Evolutionary conservation across 2,113 vertebrate genomes (phyloP).

Genomic region (Notarius quadriscutis): DNA sequence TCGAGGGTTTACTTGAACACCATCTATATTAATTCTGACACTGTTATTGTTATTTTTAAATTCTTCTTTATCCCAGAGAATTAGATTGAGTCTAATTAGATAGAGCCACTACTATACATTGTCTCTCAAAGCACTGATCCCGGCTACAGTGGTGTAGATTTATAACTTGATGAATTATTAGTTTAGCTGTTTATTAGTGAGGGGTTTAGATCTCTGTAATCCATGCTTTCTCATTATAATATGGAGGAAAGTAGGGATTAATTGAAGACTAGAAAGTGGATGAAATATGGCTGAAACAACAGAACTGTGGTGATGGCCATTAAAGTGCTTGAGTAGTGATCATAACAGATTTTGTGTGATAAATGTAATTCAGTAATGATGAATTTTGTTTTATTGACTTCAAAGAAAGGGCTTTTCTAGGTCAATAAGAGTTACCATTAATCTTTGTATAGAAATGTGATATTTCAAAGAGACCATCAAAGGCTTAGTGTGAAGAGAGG

Average conservation of each 20-base stretch:
- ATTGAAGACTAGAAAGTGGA: slow-evolving; percentile 44
- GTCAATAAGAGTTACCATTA: slow-evolving; percentile 27
- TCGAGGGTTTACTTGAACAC: slow-evolving; percentile 39
- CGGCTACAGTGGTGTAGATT: background rate
- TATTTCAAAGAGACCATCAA: slow-evolving; percentile 32
- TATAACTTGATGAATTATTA: slow-evolving; percentile 30
- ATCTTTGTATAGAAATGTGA: slow-evolving; percentile 19
- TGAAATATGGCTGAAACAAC: slow-evolving; percentile 43
- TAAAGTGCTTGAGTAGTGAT: slow-evolving; percentile 30
- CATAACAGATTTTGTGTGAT: slow-evolving; percentile 41
- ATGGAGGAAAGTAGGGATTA: slow-evolving; percentile 33
- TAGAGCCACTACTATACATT: slow-evolving; percentile 20
- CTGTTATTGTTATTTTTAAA: slow-evolving; percentile 45
- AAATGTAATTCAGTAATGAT: slow-evolving; percentile 46
- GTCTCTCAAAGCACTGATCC: slow-evolving; percentile 24
- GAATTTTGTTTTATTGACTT: slow-evolving; percentile 39
- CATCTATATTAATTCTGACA: slow-evolving; percentile 33
- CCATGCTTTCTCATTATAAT: slow-evolving; percentile 38
- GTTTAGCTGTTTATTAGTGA: slow-evolving; percentile 30
- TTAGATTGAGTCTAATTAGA: slow-evolving; percentile 36
- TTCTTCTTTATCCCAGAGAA: slow-evolving; percentile 20
- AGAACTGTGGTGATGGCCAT: slow-evolving; percentile 21
- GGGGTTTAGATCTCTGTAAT: slow-evolving; percentile 40
- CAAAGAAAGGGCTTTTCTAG: slow-evolving; percentile 23
- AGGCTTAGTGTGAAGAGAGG: background rate